Evolutionary conservation across 2,113 vertebrate species (phyloP), one percentile per base, ranked within the genome.

Genomic region (Chlamydotis undulata): DNA sequence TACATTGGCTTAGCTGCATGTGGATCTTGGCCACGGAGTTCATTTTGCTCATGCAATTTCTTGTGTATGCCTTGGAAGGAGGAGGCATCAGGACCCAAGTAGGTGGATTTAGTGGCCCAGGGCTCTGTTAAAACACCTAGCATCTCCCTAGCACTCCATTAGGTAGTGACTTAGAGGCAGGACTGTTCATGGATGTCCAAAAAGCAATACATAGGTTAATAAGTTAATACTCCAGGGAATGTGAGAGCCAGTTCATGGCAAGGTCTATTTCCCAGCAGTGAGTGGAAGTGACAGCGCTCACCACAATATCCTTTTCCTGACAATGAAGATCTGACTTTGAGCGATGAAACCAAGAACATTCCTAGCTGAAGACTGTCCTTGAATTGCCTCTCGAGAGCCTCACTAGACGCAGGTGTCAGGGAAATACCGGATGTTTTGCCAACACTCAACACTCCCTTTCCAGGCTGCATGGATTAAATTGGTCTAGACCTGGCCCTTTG

Each of bases 381-480:
- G 59, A 67, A 12, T 5, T 1, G 5, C 68, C 59, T 47, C 65
- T 28, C 1, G 0, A 80, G 68, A 35, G 35, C 33, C 33, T 61
- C 0, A 9, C 26, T 52, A 49, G 77, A 16, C 0, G 45, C 92
- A 94, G 92, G 81, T 95, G 96, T 25, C 28, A 4, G 80, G 64
- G 53, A 83, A 91, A 64, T 5, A 8, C 93, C 87, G 92, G 87
- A 91, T 91, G 81, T 75, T 87, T 55, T 61, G 50, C 39, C 83
- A 35, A 6, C 0, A 0, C 23, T 79, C 26, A 18, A 43, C 41
- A 43, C 14, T 43, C 41, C 41, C 41, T 43, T 43, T 43, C 41
- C 41, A 43, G 41, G 41, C 14, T 26, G 7, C 6, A 29, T 49
- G 79, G n/a, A 33, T 57, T 19, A 29, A 85, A 26, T 25, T 22